Conservation (phyloP, 2,888 invertebrate genomes). For the Aproaerema taeniolella region DNA sequence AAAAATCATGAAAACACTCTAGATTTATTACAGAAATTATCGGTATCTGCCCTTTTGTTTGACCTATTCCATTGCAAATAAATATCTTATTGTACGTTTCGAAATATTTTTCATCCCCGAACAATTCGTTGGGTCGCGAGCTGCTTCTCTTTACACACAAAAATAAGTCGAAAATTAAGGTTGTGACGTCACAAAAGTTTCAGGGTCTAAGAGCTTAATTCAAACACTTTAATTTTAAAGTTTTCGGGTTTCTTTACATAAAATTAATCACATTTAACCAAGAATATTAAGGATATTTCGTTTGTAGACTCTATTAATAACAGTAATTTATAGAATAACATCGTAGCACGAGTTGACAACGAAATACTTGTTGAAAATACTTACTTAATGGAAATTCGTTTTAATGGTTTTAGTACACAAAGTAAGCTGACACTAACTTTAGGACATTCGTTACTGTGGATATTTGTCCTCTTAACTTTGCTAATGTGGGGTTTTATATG, state of each 20-base stretch:
- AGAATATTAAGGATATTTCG: conserved; percentile 13
- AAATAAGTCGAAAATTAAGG: conserved; percentile 29
- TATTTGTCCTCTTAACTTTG: conserved; percentile 41
- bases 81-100: conserved; percentile 23
- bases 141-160: conserved; percentile 29
- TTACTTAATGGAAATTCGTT: no score
- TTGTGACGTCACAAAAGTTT: conserved; percentile 36
- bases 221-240: conserved; percentile 38
- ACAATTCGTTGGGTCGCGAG: conserved; percentile 22
- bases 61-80: no score
- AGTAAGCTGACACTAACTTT: conserved; percentile 32
- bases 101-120: conserved; percentile 19
- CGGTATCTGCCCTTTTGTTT: conserved; percentile 31
- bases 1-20: conserved; percentile 35
- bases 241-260: conserved; percentile 22
- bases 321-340: no score
- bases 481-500: conserved; percentile 29
- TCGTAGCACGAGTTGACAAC: no score
- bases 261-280: conserved; percentile 1
- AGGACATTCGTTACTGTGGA: conserved; percentile 31
- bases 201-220: conserved; percentile 38
- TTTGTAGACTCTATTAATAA: no score
- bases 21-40: conserved; percentile 45
- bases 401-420: no score
- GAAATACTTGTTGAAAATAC: no score